These are phyloP conservation scores for Spea hammondii DNA, from an alignment of 2,797 vertebrate genomes.

Conservation along the genomic window DNA sequence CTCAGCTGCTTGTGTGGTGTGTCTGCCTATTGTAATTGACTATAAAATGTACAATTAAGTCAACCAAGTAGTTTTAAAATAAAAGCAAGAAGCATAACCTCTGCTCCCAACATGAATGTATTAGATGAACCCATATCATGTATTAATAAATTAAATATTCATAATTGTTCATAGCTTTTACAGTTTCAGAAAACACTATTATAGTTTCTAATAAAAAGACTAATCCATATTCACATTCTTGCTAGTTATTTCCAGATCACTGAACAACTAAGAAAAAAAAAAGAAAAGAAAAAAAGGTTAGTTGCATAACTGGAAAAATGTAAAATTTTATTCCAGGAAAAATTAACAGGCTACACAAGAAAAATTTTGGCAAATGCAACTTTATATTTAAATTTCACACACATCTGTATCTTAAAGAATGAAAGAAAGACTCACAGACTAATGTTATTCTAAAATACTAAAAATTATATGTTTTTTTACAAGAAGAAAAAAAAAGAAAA, in stretches of 20 bases:
- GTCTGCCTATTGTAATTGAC: too few species aligned
- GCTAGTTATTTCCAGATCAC: constrained; percentile 72
- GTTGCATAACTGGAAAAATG: constrained; percentile 81
- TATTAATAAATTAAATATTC: too few species aligned
- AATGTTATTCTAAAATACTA: constrained; percentile 98
- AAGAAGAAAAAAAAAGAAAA: constrained; percentile 84
- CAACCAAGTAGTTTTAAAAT: too few species aligned
- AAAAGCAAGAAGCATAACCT: too few species aligned
- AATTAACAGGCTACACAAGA: constrained; percentile 98
- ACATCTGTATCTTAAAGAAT: constrained; percentile 98
- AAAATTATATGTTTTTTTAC: constrained; percentile 98
- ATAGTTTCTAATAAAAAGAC: constrained; percentile 60
- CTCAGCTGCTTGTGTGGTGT: too few species aligned
- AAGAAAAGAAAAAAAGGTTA: constrained; percentile 59
- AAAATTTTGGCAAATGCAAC: constrained; percentile 99
- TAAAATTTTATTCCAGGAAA: constrained; percentile 97
- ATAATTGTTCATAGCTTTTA: constrained; percentile 1
- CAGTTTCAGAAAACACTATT: constrained; percentile 66
- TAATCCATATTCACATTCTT: constrained; percentile 65
- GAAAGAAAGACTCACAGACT: constrained; percentile 99
- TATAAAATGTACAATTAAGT: too few species aligned
- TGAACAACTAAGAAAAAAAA: constrained; percentile 62
- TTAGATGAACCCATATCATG: too few species aligned
- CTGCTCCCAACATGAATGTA: too few species aligned
- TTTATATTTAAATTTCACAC: constrained; percentile 98